Evolutionary conservation across 2,113 vertebrate species (phyloP), one percentile per base, ranked within the genome.

Genomic region (Capra hircus): DNA sequence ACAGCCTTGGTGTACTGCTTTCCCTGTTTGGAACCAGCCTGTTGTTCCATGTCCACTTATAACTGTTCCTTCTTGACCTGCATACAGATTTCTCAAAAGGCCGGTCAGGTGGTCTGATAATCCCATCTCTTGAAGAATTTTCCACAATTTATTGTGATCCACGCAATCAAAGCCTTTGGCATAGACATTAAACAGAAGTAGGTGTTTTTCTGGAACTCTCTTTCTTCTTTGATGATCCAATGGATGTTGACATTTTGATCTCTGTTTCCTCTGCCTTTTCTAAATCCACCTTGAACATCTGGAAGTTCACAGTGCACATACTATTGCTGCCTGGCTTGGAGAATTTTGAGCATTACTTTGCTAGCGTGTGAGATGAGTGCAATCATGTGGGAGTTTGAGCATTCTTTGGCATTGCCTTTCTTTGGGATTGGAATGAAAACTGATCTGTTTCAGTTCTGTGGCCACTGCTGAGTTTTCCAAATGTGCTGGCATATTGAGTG

Each of bases 381-480:
- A 36, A 71, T 71, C 1, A 0, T 71, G 64, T 2, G 0, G n/a
- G 11, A 71, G 19, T 71, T 36, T 71, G n/a, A 36, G 2, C 19
- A 71, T 71, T 71, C 64, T 71, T 71, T 71, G n/a, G 64, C 19
- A 71, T 71, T 36, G n/a, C 9, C 64, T 71, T 71, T 71, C 19
- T 71, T 71, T 36, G 64, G 17, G 4, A 71, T 36, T 23, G 19
- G 9, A 36, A 36, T 36, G n/a, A 71, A 71, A 71, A 23, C 4
- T 1, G 9, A 71, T 9, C 4, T 67, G 0, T 71, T 23, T 4
- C n/a, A 36, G 2, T 71, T n/a, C 67, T 6, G 4, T 36, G n/a
- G n/a, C n/a, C n/a, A 71, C 19, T 71, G 67, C 67, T 71, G 67
- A 71, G 19, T 36, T 71, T 71, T 71, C 67, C 67, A 36, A 23